Evolutionary conservation across 2,888 invertebrate genomes (phyloP).

Genomic region (Eilema sororculum): DNA sequence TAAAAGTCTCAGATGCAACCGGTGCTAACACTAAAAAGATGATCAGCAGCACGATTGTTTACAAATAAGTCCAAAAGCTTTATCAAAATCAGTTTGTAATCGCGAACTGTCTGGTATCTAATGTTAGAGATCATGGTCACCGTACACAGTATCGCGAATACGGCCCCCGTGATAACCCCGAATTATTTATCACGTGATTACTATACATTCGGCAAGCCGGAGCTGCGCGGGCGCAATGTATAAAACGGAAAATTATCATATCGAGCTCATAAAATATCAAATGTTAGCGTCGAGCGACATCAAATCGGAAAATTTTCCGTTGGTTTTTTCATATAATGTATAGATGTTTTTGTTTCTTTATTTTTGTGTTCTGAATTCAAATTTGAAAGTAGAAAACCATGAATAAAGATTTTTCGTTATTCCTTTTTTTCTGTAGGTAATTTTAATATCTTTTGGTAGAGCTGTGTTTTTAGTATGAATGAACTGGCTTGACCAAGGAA

Average conservation of each 20-base stretch:
- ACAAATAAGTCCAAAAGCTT: slow-evolving; percentile 11
- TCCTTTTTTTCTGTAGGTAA: neutral
- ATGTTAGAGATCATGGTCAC: slow-evolving; percentile 58
- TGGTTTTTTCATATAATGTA: slow-evolving; percentile 2
- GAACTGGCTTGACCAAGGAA: neutral
- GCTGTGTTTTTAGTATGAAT: neutral
- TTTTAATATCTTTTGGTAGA: neutral
- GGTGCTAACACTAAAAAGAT: neutral
- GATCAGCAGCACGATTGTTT: neutral
- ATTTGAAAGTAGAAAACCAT: neutral
- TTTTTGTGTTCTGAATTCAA: slow-evolving; percentile 5
- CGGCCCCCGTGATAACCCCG: slow-evolving; percentile 81
- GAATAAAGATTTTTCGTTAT: neutral
- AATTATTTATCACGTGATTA: slow-evolving; percentile 82
- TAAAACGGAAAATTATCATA: slow-evolving; percentile 47
- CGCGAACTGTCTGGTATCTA: slow-evolving; percentile 38
- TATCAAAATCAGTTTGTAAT: slow-evolving; percentile 19
- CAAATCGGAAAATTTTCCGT: slow-evolving; percentile 12
- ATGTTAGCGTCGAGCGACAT: slow-evolving; percentile 14
- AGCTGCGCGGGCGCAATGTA: slow-evolving; percentile 43
- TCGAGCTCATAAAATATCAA: slow-evolving; percentile 30
- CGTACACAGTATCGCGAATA: slow-evolving; percentile 62
- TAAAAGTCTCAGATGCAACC: too few relatives aligned
- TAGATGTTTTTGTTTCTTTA: neutral
- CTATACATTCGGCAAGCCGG: slow-evolving; percentile 63